Conservation (phyloP, 2,888 invertebrate genomes). For the Volucella inflata region DNA sequence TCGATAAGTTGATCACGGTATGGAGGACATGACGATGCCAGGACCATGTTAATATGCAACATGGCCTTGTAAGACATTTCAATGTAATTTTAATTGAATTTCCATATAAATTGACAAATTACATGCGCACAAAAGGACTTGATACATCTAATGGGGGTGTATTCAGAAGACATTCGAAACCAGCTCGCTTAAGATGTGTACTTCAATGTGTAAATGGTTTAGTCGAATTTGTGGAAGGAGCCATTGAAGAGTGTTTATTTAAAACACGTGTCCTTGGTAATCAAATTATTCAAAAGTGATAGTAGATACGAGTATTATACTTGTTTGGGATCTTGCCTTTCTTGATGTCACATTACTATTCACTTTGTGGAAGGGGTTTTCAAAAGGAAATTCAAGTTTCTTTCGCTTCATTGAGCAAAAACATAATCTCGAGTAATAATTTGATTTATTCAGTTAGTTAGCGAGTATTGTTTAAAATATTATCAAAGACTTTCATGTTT, state of each 20-base stretch:
- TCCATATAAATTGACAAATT: slow-evolving; percentile 74
- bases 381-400: slow-evolving; percentile 9
- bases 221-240: slow-evolving; percentile 45
- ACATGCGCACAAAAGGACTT: slow-evolving; percentile 52
- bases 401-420: too few relatives aligned
- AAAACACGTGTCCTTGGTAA: slow-evolving; percentile 67
- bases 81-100: slow-evolving; percentile 72
- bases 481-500: too few relatives aligned
- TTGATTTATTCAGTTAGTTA: too few relatives aligned
- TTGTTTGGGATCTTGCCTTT: slow-evolving; percentile 56
- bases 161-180: slow-evolving; percentile 37
- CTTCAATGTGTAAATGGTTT: slow-evolving; percentile 27
- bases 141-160: slow-evolving; percentile 25
- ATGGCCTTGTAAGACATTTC: slow-evolving; percentile 29
- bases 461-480: too few relatives aligned
- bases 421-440: too few relatives aligned
- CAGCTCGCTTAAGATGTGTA: slow-evolving; percentile 16
- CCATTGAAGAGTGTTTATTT: slow-evolving; percentile 49
- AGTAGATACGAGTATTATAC: too few relatives aligned
- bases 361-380: slow-evolving; percentile 18
- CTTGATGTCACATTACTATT: slow-evolving; percentile 50
- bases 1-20: slow-evolving; percentile 38
- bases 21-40: neutral
- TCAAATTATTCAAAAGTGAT: slow-evolving; percentile 65
- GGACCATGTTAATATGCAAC: neutral